Conservation (phyloP, 1,140 invertebrate genomes). For the Orius laevigatus region DNA sequence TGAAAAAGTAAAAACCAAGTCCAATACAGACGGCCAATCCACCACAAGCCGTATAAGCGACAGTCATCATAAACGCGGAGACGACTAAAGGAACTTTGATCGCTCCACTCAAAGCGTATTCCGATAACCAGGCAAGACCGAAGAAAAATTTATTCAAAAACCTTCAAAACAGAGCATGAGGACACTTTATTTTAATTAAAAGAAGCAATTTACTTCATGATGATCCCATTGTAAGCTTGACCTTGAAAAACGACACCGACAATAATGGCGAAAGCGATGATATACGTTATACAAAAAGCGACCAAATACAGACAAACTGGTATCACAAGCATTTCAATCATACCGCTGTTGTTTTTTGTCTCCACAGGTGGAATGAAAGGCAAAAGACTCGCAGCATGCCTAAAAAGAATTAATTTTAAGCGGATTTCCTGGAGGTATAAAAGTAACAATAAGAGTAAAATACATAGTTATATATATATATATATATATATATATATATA, state of each 20-base stretch:
- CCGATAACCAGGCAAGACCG: slow-evolving; percentile 33
- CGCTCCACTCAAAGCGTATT: slow-evolving; percentile 34
- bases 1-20: slow-evolving; percentile 36
- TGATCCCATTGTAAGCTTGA: slow-evolving; percentile 36
- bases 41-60: slow-evolving; percentile 35
- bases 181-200: not conserved
- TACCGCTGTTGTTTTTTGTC: slow-evolving; percentile 6
- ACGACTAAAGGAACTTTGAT: slow-evolving; percentile 34
- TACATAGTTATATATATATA: too few relatives aligned
- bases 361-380: slow-evolving; percentile 6
- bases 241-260: slow-evolving; percentile 36
- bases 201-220: slow-evolving; percentile 31
- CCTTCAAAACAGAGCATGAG: slow-evolving; percentile 23
- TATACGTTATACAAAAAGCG: slow-evolving; percentile 31
- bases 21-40: slow-evolving; percentile 33
- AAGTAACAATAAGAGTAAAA: too few relatives aligned
- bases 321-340: slow-evolving; percentile 22
- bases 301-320: slow-evolving; percentile 28
- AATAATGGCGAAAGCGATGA: slow-evolving; percentile 30
- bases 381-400: not conserved
- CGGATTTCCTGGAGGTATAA: too few relatives aligned
- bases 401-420: too few relatives aligned
- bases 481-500: too few relatives aligned
- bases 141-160: slow-evolving; percentile 33
- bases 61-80: slow-evolving; percentile 29